Percentiles rank a stretch among this genome's conserved stretches.
Conservation (phyloP, 2,888 invertebrate genomes). For the Mallateleia sp. region DNA sequence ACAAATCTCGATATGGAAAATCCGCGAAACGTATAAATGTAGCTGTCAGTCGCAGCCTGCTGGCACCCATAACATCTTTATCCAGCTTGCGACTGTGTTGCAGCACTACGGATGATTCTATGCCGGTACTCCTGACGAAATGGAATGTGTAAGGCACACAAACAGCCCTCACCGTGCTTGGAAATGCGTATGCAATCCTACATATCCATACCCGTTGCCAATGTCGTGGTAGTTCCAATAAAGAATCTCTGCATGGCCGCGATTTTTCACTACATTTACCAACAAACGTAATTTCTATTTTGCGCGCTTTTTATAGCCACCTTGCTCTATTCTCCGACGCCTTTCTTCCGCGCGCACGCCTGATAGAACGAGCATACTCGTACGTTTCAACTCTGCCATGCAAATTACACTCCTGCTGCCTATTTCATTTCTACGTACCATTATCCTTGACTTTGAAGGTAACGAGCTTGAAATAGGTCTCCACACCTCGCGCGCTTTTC, state of each 20-base stretch:
- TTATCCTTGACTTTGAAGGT: slow-evolving; percentile 67
- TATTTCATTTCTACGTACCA: slow-evolving; percentile 77
- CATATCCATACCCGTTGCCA: slow-evolving; percentile 60
- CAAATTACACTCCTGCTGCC: slow-evolving; percentile 78
- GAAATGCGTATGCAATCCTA: slow-evolving; percentile 57
- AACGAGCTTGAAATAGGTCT: slow-evolving; percentile 47
- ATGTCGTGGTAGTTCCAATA: slow-evolving; percentile 71
- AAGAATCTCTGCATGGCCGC: slow-evolving; percentile 74
- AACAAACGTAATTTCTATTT: slow-evolving; percentile 79
- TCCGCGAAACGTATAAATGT: slow-evolving; percentile 88
- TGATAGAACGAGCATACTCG: background rate
- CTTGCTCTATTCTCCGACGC: background rate
- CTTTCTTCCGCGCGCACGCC: slow-evolving; percentile 30
- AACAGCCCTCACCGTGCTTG: slow-evolving; percentile 17
- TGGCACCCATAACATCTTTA: slow-evolving; percentile 85
- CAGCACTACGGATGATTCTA: slow-evolving; percentile 70
- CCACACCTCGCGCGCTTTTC: slow-evolving; percentile 4
- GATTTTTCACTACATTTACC: slow-evolving; percentile 87
- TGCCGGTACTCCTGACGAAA: slow-evolving; percentile 44
- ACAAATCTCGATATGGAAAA: slow-evolving; percentile 89
- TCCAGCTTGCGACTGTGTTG: slow-evolving; percentile 77
- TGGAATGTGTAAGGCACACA: slow-evolving; percentile 57
- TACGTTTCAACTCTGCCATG: slow-evolving; percentile 57
- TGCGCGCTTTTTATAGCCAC: slow-evolving; percentile 59
- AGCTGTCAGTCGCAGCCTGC: slow-evolving; percentile 88